Conservation (phyloP, 2,888 invertebrate genomes). For the Lacanobia oleracea region DNA sequence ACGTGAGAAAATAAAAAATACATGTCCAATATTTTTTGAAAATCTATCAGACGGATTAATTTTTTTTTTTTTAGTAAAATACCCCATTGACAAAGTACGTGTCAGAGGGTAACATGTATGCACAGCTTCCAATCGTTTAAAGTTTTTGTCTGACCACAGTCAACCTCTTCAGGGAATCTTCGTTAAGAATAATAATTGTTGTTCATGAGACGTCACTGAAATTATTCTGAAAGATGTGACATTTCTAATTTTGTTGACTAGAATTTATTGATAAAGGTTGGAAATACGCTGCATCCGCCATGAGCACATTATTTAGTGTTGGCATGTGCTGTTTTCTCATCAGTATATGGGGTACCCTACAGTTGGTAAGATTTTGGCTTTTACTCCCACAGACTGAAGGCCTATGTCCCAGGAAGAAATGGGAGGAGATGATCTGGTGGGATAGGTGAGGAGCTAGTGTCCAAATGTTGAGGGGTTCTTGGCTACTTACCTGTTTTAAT, state of each 20-base stretch:
- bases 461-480: no score
- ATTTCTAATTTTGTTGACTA: background rate
- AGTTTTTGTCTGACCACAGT: background rate
- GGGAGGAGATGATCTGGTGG: no score
- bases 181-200: background rate
- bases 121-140: background rate
- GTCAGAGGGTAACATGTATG: background rate
- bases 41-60: no score
- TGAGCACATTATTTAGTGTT: slow-evolving; percentile 69
- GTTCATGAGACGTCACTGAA: slow-evolving; percentile 7
- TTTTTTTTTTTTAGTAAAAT: no score
- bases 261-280: background rate
- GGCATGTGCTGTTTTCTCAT: slow-evolving; percentile 74
- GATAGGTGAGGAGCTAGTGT: no score
- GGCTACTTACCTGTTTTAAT: no score
- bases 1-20: no score
- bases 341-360: slow-evolving; percentile 80
- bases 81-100: background rate
- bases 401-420: background rate
- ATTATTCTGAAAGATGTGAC: slow-evolving; percentile 15
- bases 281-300: slow-evolving; percentile 47
- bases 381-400: background rate
- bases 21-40: no score
- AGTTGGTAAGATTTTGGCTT: slow-evolving; percentile 73
- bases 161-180: background rate